Conservation (phyloP, 2,888 invertebrate genomes). For the Xestoiulus laeticollis region DNA sequence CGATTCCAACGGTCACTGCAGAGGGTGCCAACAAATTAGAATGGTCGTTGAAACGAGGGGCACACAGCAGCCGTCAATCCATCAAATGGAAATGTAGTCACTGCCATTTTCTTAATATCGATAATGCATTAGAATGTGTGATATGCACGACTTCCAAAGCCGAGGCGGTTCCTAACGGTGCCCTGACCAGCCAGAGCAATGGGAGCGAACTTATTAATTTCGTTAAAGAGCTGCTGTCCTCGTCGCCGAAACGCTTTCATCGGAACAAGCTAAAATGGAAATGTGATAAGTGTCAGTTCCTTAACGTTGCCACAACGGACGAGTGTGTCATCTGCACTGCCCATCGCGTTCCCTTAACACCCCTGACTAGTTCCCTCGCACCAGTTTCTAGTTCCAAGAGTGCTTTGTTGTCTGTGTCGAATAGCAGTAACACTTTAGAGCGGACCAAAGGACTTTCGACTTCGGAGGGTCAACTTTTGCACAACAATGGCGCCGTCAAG, state of each 20-base stretch:
- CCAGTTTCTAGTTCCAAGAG: conserved; percentile 9
- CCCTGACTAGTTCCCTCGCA: not conserved
- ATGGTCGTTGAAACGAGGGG: not conserved
- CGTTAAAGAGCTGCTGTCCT: conserved; percentile 48
- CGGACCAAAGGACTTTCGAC: conserved; percentile 52
- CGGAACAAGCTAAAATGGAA: conserved; percentile 61
- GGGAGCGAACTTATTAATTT: conserved; percentile 49
- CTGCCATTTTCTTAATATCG: conserved; percentile 62
- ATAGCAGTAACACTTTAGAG: conserved; percentile 43
- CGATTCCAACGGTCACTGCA: not conserved
- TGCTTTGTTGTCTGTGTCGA: not conserved
- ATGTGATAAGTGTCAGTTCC: conserved; percentile 62
- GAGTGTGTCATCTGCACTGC: conserved; percentile 59
- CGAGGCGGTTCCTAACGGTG: conserved; percentile 31
- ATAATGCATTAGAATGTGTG: conserved; percentile 59
- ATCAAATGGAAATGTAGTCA: conserved; percentile 63
- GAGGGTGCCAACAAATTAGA: conserved; percentile 20
- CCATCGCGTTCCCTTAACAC: conserved; percentile 9
- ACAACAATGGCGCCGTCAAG: not conserved
- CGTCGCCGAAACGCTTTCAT: conserved; percentile 52
- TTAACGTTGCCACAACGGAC: conserved; percentile 60
- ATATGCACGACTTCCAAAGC: conserved; percentile 58
- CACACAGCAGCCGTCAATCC: not conserved
- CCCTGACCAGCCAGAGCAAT: conserved; percentile 7
- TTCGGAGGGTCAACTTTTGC: conserved; percentile 53